These are phyloP conservation scores for Saccopteryx leptura DNA, from an alignment of 2,113 vertebrate genomes.

Conservation along the genomic window DNA sequence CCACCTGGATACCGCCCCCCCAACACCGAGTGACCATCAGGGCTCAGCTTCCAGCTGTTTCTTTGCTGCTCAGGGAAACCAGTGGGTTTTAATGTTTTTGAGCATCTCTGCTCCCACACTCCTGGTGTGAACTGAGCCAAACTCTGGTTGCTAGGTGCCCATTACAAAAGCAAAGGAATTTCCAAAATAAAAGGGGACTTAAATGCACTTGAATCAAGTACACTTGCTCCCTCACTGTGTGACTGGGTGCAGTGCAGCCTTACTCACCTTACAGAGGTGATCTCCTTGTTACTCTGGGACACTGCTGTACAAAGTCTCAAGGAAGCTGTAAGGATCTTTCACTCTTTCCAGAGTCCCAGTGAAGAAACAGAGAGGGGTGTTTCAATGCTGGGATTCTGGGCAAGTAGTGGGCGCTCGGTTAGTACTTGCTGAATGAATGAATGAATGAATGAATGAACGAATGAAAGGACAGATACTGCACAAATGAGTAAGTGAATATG, in stretches of 20 bases:
- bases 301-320: neutral
- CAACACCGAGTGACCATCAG: neutral
- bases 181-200: conserved; percentile 64
- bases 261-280: conserved; percentile 1
- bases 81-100: conserved; percentile 84
- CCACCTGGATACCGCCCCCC: neutral
- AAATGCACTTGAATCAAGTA: conserved; percentile 46
- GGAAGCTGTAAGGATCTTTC: neutral
- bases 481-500: neutral
- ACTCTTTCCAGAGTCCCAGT: neutral
- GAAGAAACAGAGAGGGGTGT: neutral
- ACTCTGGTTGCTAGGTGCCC: conserved; percentile 76
- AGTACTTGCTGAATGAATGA: neutral
- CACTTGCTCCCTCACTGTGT: neutral
- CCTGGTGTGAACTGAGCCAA: conserved; percentile 60
- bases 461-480: too few relatives aligned
- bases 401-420: neutral
- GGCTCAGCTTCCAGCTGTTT: conserved; percentile 12
- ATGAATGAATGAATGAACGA: neutral
- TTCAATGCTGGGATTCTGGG: neutral
- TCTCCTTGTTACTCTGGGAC: conserved; percentile 13
- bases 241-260: neutral
- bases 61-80: conserved; percentile 78
- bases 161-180: conserved; percentile 17
- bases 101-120: conserved; percentile 72